A percentile compares a stretch with the other conserved stretches of the same genome.
These are phyloP conservation scores for Orcinus orca DNA, from an alignment of 2,113 vertebrate genomes.

Conservation along the genomic window DNA sequence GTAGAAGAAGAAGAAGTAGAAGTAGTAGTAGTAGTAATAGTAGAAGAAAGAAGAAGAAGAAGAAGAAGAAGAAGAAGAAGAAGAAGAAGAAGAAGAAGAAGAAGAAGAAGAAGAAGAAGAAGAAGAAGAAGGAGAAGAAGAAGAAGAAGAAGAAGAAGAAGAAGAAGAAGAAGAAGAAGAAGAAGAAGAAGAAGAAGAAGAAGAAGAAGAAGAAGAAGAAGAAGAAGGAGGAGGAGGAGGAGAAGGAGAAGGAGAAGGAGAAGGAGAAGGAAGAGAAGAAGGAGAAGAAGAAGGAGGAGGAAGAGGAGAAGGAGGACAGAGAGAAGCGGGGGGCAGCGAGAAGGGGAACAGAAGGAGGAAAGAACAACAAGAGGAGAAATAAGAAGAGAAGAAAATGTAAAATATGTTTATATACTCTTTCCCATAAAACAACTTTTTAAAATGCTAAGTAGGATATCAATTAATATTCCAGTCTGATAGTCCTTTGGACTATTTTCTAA, in stretches of 20 bases:
- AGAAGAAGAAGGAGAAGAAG: rapidly evolving
- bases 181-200: too few relatives aligned
- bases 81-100: rapidly evolving
- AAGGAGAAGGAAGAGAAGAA: rapidly evolving
- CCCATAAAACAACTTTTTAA: neutral
- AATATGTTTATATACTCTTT: neutral
- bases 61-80: too few relatives aligned
- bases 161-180: too few relatives aligned
- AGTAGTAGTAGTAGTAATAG: rapidly evolving
- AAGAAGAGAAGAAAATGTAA: neutral
- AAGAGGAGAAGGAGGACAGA: neutral
- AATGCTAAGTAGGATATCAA: neutral
- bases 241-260: too few relatives aligned
- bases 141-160: neutral
- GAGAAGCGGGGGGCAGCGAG: rapidly evolving
- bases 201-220: neutral
- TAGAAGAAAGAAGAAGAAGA: rapidly evolving
- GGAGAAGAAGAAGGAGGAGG: neutral
- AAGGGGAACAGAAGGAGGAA: too few relatives aligned
- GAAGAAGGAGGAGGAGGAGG: too few relatives aligned
- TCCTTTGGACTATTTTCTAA: neutral
- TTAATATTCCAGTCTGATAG: neutral
- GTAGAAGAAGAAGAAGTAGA: too few relatives aligned
- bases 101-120: rapidly evolving
- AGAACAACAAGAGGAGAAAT: neutral